A percentile compares a stretch with the other conserved stretches of the same genome.
These are phyloP conservation scores for Hemicrepidius hirtus DNA, from an alignment of 2,888 invertebrate species.

Conservation along the genomic window DNA sequence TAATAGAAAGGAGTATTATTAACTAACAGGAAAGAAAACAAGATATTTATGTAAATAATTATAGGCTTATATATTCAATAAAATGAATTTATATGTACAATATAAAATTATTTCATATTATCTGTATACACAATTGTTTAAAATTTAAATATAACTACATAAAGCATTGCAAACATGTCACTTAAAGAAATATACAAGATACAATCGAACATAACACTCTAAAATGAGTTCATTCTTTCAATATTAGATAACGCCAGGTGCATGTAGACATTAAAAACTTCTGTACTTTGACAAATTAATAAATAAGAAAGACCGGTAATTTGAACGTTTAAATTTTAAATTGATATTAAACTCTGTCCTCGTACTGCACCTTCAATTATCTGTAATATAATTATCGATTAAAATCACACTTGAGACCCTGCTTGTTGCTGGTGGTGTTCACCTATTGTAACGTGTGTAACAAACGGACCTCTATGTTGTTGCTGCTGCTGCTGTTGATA, in stretches of 20 bases:
- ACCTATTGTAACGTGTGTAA: conserved; percentile 78
- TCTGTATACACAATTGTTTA: conserved; percentile 36
- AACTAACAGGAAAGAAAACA: too few species aligned
- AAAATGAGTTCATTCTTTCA: not conserved
- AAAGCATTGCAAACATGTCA: conserved; percentile 1
- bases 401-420: conserved; percentile 68
- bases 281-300: not conserved
- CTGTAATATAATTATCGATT: not conserved
- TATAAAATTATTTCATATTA: conserved; percentile 31
- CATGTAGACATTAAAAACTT: not conserved
- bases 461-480: conserved; percentile 74
- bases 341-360: not conserved
- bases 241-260: not conserved
- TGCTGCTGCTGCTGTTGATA: conserved; percentile 60
- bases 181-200: not conserved
- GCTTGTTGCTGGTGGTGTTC: conserved; percentile 71
- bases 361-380: not conserved
- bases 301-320: not conserved
- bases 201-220: not conserved
- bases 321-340: too few species aligned
- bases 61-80: conserved; percentile 17
- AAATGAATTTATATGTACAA: conserved; percentile 18
- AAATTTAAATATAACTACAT: conserved; percentile 11
- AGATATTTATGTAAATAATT: too few species aligned
- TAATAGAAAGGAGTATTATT: too few species aligned